Percentiles rank a stretch among this genome's conserved stretches.
Conservation (phyloP, 2,113 vertebrate genomes). For the Phoxinus phoxinus region DNA sequence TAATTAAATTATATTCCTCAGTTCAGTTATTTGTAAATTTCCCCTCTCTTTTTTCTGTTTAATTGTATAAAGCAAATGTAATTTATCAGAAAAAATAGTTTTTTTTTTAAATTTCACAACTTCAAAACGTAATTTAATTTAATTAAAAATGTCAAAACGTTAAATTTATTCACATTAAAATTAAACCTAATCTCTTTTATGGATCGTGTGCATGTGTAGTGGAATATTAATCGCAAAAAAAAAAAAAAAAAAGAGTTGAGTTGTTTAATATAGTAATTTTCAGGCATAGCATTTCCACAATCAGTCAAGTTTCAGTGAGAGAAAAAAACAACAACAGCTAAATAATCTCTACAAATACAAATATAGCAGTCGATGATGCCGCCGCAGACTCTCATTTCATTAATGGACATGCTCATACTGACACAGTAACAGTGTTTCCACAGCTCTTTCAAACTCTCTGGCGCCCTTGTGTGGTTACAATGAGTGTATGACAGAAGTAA, state of each 20-base stretch:
- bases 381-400: not conserved
- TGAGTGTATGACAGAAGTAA: constrained; percentile 1
- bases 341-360: not conserved
- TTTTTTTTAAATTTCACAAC: too few species aligned
- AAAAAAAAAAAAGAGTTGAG: not conserved
- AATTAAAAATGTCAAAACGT: too few species aligned
- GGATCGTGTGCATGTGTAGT: too few species aligned
- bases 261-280: constrained; percentile 7
- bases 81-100: not conserved
- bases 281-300: not conserved
- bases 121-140: too few species aligned
- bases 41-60: too few species aligned
- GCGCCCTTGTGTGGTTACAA: constrained; percentile 28
- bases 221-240: too few species aligned
- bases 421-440: not conserved
- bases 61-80: not conserved
- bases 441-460: not conserved
- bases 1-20: too few species aligned
- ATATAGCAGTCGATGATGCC: not conserved
- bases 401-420: constrained; percentile 9
- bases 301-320: not conserved
- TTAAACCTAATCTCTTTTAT: too few species aligned
- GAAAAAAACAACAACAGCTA: not conserved
- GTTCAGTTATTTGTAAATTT: not conserved
- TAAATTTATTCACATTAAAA: too few species aligned